Evolutionary conservation across 2,797 vertebrate genomes (phyloP).

Genomic region (Rhynchonycteris naso): DNA sequence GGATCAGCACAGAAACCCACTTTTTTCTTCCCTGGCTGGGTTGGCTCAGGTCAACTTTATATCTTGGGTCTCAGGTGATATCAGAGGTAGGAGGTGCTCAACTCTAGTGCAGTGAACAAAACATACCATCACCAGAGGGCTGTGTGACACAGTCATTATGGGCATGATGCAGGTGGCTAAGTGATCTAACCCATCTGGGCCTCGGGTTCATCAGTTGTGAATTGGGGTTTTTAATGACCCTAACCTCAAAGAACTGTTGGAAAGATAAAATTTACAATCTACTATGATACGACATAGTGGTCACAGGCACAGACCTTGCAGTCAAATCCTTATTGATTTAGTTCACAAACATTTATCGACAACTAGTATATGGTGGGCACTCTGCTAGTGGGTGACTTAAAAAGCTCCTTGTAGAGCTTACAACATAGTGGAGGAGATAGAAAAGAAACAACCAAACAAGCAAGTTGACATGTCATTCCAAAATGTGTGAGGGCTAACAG

Average conservation of each 20-base stretch:
- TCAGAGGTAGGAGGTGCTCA: not conserved
- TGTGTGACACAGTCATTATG: not conserved
- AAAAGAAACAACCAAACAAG: not conserved
- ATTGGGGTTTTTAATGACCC: not conserved
- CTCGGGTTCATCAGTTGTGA: not conserved
- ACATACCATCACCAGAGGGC: not conserved
- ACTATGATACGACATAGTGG: not conserved
- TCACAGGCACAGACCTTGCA: not conserved
- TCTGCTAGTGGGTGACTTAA: not conserved
- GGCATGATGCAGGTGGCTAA: not conserved
- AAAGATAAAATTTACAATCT: not conserved
- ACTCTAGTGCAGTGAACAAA: not conserved
- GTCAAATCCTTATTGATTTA: constrained; percentile 8
- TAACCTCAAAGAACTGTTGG: not conserved
- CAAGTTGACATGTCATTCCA: not conserved
- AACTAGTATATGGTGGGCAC: not conserved
- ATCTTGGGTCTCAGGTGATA: not conserved
- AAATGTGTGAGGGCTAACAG: not conserved
- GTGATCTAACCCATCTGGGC: not conserved
- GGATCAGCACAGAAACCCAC: not conserved
- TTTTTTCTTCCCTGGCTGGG: not conserved
- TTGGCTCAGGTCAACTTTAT: not conserved
- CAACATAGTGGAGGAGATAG: not conserved
- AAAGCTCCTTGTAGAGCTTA: not conserved
- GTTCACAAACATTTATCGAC: not conserved